Evolutionary conservation across 2,888 invertebrate species (phyloP).

Genomic region (Apamea monoglypha): DNA sequence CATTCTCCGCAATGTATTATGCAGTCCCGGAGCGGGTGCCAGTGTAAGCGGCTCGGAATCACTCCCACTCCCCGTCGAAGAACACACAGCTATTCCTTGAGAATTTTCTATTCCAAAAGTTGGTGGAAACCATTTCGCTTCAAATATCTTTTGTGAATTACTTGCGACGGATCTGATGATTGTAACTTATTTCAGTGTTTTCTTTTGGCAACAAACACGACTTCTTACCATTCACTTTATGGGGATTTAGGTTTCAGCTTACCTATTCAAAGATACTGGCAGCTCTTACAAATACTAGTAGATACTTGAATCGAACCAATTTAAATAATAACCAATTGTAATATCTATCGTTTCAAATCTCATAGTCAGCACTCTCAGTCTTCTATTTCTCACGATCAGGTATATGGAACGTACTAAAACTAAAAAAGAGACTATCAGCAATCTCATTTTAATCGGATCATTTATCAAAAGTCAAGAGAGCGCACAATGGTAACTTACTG

Average conservation of each 20-base stretch:
- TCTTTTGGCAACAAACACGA: conserved; percentile 56
- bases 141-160: conserved; percentile 82
- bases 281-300: conserved; percentile 10
- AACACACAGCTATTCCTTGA: conserved; percentile 81
- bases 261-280: neutral
- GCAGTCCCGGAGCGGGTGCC: conserved; percentile 84
- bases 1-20: conserved; percentile 90
- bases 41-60: conserved; percentile 87
- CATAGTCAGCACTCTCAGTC: conserved; percentile 46
- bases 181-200: conserved; percentile 76
- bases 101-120: conserved; percentile 85
- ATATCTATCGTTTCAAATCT: conserved; percentile 41
- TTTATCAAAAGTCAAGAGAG: conserved; percentile 67
- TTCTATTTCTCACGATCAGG: conserved; percentile 55
- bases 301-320: conserved; percentile 21
- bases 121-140: conserved; percentile 78
- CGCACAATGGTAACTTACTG: conserved; percentile 65
- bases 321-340: conserved; percentile 29
- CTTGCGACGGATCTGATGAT: conserved; percentile 79
- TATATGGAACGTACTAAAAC: conserved; percentile 56
- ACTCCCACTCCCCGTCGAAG: conserved; percentile 78
- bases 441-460: conserved; percentile 68
- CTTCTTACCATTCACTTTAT: conserved; percentile 24
- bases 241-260: conserved; percentile 14
- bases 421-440: conserved; percentile 63